Percentiles rank a stretch among this genome's conserved stretches.
These are phyloP conservation scores for Campylomormyrus numenius DNA, from an alignment of 2,113 vertebrate genomes.

Conservation along the genomic window DNA sequence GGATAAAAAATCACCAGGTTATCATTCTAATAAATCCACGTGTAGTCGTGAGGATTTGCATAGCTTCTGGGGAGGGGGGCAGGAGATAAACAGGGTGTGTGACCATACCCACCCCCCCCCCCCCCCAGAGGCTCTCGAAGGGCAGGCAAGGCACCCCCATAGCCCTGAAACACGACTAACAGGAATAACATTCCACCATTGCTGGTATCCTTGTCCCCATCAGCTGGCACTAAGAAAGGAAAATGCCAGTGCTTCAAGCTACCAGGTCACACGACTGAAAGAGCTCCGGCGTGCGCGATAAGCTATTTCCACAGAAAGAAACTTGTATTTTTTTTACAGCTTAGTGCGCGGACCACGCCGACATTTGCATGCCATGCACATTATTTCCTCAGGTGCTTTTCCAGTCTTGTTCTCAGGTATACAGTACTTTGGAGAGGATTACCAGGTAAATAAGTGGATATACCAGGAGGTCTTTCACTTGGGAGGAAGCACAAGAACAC, in stretches of 20 bases:
- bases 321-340: neutral
- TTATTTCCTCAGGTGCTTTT: neutral
- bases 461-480: conserved; percentile 2
- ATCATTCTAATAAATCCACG: neutral
- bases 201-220: neutral
- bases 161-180: neutral
- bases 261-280: neutral
- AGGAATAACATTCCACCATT: neutral
- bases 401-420: neutral
- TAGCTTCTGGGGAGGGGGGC: neutral
- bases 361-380: neutral
- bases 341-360: no score
- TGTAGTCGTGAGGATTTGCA: neutral
- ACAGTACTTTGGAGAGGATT: conserved; percentile 1
- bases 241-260: neutral
- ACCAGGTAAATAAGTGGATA: neutral
- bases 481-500: neutral
- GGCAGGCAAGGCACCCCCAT: neutral
- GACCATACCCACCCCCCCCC: neutral
- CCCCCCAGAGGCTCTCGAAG: no score
- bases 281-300: neutral
- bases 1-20: neutral
- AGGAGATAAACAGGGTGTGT: neutral
- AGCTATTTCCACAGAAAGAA: neutral
- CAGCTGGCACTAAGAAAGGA: neutral